Evolutionary conservation across 1,140 invertebrate genomes (phyloP).

Genomic region (Hormaphis cornu): DNA sequence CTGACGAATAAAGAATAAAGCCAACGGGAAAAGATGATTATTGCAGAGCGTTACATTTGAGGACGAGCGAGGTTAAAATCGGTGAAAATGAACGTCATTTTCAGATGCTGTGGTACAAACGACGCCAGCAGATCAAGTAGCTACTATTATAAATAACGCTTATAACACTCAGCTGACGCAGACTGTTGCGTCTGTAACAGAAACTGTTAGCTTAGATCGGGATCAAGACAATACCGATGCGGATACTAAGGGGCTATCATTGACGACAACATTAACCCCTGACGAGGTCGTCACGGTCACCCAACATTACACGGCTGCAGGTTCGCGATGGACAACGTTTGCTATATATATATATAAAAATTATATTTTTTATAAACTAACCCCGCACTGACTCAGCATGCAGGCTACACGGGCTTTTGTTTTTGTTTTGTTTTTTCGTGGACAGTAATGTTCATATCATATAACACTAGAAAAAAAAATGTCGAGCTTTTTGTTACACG

Average conservation of each 20-base stretch:
- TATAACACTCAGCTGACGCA: constrained; percentile 26
- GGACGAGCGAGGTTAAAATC: background rate
- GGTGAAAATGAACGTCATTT: constrained; percentile 2
- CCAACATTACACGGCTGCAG: constrained; percentile 1
- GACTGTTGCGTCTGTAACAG: constrained; percentile 7
- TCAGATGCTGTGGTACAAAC: constrained; percentile 30
- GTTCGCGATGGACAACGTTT: constrained; percentile 27
- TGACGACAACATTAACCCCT: constrained; percentile 16
- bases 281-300: constrained; percentile 18
- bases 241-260: constrained; percentile 8
- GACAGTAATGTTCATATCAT: no score
- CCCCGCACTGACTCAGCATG: no score
- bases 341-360: no score
- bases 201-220: constrained; percentile 24
- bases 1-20: background rate
- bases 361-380: no score
- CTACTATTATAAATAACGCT: constrained; percentile 23
- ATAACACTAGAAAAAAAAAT: no score
- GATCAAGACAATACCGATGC: constrained; percentile 28
- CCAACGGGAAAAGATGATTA: background rate
- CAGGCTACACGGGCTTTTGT: no score
- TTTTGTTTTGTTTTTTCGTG: no score
- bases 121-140: constrained; percentile 7
- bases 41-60: no score
- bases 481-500: no score